These are phyloP conservation scores for Trachelipus rathkii DNA, from an alignment of 1,140 invertebrate species.

Conservation along the genomic window DNA sequence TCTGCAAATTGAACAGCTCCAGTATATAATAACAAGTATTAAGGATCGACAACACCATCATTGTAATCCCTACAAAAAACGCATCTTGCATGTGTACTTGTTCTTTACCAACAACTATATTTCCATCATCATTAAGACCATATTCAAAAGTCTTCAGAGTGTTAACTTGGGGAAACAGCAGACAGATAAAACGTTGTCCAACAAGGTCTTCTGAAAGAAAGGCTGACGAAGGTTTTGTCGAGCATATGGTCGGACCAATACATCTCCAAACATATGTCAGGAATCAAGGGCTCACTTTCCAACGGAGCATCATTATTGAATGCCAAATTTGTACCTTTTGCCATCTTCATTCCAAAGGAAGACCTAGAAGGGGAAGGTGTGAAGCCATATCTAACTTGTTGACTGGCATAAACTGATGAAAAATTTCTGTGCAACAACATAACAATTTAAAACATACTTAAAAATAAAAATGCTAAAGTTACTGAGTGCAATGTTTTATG, in stretches of 20 bases:
- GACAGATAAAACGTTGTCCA: conserved; percentile 77
- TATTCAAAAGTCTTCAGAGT: conserved; percentile 70
- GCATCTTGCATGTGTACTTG: conserved; percentile 75
- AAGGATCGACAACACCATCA: conserved; percentile 75
- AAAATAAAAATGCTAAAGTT: background rate
- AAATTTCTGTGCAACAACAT: conserved; percentile 33
- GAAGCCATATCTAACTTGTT: conserved; percentile 43
- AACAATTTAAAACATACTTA: conserved; percentile 48
- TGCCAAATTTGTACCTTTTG: conserved; percentile 40
- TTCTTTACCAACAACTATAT: conserved; percentile 70
- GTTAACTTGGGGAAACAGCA: conserved; percentile 63
- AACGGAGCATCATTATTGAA: conserved; percentile 42
- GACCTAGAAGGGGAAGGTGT: conserved; percentile 47
- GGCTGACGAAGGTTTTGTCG: conserved; percentile 64
- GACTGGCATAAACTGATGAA: conserved; percentile 41
- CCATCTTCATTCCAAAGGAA: conserved; percentile 37
- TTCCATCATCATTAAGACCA: conserved; percentile 61
- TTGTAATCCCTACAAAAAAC: conserved; percentile 69
- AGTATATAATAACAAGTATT: conserved; percentile 79
- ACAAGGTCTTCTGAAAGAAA: conserved; percentile 78
- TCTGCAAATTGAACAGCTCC: conserved; percentile 76
- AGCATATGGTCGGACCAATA: conserved; percentile 72
- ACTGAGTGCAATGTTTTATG: too few relatives aligned
- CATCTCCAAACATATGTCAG: conserved; percentile 79
- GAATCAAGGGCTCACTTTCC: conserved; percentile 66